Conservation (phyloP, 1,140 invertebrate genomes). For the Magallana gigas region DNA sequence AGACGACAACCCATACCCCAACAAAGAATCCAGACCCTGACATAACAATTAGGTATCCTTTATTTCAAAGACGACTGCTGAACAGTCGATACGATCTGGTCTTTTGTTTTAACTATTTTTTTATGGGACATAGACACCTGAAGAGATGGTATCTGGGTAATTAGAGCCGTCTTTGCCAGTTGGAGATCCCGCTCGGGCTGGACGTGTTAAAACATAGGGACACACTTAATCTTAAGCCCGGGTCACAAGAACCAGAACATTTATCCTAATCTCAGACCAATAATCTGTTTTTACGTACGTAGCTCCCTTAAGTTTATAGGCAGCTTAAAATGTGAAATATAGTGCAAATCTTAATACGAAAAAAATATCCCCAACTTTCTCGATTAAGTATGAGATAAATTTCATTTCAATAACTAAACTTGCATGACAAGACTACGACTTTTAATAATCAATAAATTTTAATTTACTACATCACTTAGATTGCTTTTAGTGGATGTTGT, state of each 20-base stretch:
- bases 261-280: neutral
- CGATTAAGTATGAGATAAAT: too few species aligned
- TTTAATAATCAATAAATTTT: too few species aligned
- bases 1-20: neutral
- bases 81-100: constrained; percentile 4
- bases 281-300: neutral
- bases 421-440: too few species aligned
- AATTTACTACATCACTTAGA: too few species aligned
- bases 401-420: too few species aligned
- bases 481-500: too few species aligned
- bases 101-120: constrained; percentile 27
- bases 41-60: constrained; percentile 23
- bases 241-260: neutral
- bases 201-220: constrained; percentile 16
- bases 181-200: neutral
- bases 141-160: constrained; percentile 15
- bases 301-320: neutral
- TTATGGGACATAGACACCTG: constrained; percentile 23
- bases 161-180: neutral
- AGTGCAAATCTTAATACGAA: neutral
- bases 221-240: neutral
- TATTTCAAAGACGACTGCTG: constrained; percentile 19
- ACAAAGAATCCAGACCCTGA: constrained; percentile 5
- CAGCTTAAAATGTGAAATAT: constrained; percentile 28
- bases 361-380: neutral